phyloP scores from a whole-genome alignment of 2,113 vertebrate genomes.

The Sialia sialis region DNA sequence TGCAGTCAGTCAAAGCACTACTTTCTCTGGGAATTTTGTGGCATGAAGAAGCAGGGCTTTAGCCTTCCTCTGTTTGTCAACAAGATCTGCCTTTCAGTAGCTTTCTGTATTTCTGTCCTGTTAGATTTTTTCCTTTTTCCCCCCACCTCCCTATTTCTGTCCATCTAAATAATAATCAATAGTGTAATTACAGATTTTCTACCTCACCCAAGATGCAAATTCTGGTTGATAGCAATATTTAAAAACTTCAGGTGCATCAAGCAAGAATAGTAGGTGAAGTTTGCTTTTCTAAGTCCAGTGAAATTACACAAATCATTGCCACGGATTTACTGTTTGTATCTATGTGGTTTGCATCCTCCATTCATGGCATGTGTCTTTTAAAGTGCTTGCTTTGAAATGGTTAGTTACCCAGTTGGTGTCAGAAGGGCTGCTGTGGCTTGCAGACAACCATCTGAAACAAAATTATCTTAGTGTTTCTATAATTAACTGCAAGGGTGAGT shows the following conservation, averaged over 20 bases:
- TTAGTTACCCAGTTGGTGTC: neutral
- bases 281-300: neutral
- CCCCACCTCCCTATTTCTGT: neutral
- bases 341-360: neutral
- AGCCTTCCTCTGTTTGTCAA: constrained; percentile 27
- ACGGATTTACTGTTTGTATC: neutral
- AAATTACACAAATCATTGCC: neutral
- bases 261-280: neutral
- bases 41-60: constrained; percentile 1
- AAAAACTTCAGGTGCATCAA: neutral
- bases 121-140: neutral
- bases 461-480: neutral
- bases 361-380: neutral
- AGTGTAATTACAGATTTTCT: neutral
- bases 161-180: neutral
- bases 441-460: neutral
- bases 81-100: neutral
- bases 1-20: neutral
- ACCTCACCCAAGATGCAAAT: neutral
- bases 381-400: neutral
- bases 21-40: constrained; percentile 32
- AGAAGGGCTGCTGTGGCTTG: neutral
- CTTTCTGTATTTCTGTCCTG: neutral
- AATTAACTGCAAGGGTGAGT: neutral
- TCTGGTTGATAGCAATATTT: neutral